A percentile compares a stretch with the other conserved stretches of the same genome.
Evolutionary conservation across 2,113 vertebrate species (phyloP).

Genomic region (Scalopus aquaticus): DNA sequence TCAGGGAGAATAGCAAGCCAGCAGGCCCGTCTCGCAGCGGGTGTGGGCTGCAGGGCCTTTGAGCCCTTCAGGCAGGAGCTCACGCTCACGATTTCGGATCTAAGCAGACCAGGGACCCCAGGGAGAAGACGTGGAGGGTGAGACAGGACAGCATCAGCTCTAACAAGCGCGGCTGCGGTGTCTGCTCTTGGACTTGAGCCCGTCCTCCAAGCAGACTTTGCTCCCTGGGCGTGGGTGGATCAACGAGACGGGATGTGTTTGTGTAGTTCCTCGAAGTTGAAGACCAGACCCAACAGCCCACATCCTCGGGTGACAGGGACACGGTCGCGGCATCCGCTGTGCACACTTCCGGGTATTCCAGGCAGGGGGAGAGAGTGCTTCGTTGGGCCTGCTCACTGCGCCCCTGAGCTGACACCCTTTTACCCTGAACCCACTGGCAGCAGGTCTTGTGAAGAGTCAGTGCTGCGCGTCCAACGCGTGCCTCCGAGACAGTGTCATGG

Average conservation of each 20-base stretch:
- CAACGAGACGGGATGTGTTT: background rate
- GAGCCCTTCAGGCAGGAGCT: background rate
- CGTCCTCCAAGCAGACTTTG: background rate
- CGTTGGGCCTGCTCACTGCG: background rate
- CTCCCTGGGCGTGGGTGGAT: no score
- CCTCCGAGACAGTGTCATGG: background rate
- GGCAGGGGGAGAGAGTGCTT: no score
- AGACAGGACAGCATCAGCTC: background rate
- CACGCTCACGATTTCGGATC: no score
- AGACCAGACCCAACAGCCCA: background rate
- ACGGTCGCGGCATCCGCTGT: no score
- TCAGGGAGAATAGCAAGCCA: background rate
- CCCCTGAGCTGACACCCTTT: background rate
- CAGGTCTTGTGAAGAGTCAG: background rate
- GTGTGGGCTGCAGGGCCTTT: background rate
- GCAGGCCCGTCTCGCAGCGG: background rate
- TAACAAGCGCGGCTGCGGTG: background rate
- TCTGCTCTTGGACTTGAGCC: background rate
- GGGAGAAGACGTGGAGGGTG: background rate
- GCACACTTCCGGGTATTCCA: no score
- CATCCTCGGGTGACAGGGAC: no score
- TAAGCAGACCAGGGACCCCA: background rate
- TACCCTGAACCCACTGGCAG: background rate
- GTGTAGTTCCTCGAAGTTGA: background rate
- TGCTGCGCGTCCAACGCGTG: background rate